phyloP scores from a whole-genome alignment of 2,797 vertebrate genomes.

The Chelidonichthys spinosus region DNA sequence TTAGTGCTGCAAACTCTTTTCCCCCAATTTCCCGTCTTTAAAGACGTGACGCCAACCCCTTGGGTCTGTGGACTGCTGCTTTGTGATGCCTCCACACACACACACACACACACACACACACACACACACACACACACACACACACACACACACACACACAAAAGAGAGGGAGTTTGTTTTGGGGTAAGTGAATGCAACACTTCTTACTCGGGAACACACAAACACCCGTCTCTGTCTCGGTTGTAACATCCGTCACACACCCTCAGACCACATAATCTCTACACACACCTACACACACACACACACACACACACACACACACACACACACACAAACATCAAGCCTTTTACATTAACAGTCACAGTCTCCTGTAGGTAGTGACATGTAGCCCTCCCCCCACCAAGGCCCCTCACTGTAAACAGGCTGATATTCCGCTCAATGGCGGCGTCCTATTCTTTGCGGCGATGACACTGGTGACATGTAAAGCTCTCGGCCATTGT shows the following conservation, averaged over 20 bases:
- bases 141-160: not conserved
- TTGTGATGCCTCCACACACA: not conserved
- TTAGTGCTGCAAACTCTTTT: no score
- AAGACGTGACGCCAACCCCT: no score
- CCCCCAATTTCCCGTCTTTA: no score
- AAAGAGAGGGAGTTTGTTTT: conserved; percentile 9
- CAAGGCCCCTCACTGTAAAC: conserved; percentile 77
- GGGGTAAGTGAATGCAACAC: conserved; percentile 9
- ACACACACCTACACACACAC: conserved; percentile 5
- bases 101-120: conserved; percentile 5
- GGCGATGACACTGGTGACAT: conserved; percentile 77
- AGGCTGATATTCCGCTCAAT: conserved; percentile 66
- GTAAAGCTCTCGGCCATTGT: conserved; percentile 83
- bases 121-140: not conserved
- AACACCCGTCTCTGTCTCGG: conserved; percentile 13
- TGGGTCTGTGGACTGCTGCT: no score
- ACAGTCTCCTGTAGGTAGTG: not conserved
- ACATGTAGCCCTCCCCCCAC: not conserved
- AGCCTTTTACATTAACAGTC: not conserved
- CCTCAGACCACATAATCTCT: conserved; percentile 53
- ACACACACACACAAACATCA: conserved; percentile 27
- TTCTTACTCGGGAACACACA: not conserved
- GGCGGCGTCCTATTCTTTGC: conserved; percentile 73
- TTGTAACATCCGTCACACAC: conserved; percentile 33
- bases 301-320: conserved; percentile 24